Conservation (phyloP, 2,113 vertebrate species). For the Tympanuchus pallidicinctus region DNA sequence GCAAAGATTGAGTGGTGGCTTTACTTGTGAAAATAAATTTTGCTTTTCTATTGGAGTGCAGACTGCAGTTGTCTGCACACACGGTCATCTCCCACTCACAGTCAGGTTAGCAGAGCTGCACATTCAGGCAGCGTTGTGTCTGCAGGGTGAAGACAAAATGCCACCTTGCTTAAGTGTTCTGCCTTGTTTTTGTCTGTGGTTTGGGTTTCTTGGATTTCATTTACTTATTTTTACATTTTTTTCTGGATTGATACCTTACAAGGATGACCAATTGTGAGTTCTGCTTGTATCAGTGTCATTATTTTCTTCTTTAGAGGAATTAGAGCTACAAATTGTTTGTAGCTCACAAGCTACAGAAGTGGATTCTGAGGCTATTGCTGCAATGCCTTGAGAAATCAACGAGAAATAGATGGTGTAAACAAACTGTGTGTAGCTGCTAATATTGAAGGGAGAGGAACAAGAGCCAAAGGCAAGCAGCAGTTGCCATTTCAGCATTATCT, state of each 20-base stretch:
- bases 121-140: neutral
- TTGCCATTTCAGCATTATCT: conserved; percentile 20
- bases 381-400: neutral
- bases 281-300: neutral
- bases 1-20: neutral
- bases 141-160: neutral
- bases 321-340: neutral
- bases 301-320: neutral
- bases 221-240: neutral
- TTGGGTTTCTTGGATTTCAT: neutral
- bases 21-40: neutral
- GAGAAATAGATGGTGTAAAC: neutral
- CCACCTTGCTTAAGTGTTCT: neutral
- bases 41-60: neutral
- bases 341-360: neutral
- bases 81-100: neutral
- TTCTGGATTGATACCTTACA: neutral
- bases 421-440: neutral
- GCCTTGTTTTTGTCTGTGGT: neutral
- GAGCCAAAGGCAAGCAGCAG: neutral
- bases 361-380: neutral
- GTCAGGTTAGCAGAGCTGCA: neutral
- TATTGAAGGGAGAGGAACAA: neutral
- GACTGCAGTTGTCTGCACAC: neutral
- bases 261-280: neutral